Base-by-base conservation (phyloP, 2,888 invertebrate genomes). In the Drosophila trichaetosa region DNA sequence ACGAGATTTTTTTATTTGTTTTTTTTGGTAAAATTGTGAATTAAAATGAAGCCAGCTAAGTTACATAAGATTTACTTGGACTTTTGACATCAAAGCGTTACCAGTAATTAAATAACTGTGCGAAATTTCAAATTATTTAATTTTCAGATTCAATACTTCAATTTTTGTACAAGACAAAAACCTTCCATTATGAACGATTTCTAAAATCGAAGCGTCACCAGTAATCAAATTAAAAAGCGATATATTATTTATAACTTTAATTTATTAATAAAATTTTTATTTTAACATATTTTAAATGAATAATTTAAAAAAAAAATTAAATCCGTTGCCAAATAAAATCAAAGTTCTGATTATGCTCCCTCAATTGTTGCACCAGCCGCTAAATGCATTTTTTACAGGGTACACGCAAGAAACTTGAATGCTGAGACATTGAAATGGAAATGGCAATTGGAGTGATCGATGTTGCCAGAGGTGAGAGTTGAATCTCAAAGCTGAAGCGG, bases 381-480 rank as follows among this genome's bases (percentile, higher is more conserved):
- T 46, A 4, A 24, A 16, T 24, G 16, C 2, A 46, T 8, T 8
- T 46, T 46, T 8, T 54, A 31, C 36, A 61, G 73, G 69, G 77
- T 64, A 69, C 64, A 16, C 10, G 49, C 59, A 46, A 40, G 67
- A 73, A 73, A 76, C 76, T 69, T 73, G 73, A 73, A 59, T 51
- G 33, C 36, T 65, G 49, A 63, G 60, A 73, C 76, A 69, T 69
- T 57, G 61, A 77, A 78, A 75, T 79, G 79, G 52, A 78, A 79
- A 74, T 70, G 40, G 77, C 59, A 64, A 62, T 65, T 67, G 72
- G 52, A 69, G 71, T 85, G 89, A 89, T 89, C 84, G 84, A 89
- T 81, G 84, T 73, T 75, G 76, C 75, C 69, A 61, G 73, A 79
- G 87, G 82, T 77, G 78, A 77, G 80, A 78, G 80, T 73, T 65